Base-by-base conservation (phyloP, 2,113 vertebrate species). In the Anarhynchus alexandrinus region DNA sequence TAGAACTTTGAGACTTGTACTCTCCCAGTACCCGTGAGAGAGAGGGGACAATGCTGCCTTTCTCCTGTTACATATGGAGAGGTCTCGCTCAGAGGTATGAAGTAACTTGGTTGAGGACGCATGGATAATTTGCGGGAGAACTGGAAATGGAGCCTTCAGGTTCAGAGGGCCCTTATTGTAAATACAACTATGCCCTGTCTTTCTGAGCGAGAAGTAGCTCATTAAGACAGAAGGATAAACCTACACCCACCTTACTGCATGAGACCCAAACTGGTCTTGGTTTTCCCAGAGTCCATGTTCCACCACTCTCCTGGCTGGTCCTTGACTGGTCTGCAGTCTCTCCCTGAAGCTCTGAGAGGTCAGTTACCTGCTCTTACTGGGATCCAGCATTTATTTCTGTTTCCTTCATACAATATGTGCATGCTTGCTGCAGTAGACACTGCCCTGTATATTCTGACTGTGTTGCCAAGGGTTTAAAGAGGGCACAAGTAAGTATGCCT, bases 31-130 rank as follows among this genome's bases (percentile, higher is more conserved):
- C 7, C 65, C 21, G 4, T 8, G 16, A 79, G n/a, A 66, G 36
- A 70, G 42, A 43, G 38, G 18, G 13, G 32, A 66, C 72, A 95
- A 6, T 5, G n/a, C 51, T 52, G 25, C 40, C 45, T 65, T 91
- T 57, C 47, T 72, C 49, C 55, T 27, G 3, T 51, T 38, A 47
- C 22, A 17, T 11, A 76, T 0, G 0, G 51, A 16, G 1, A 88
- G 15, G 38, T 45, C 1, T 3, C 26, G 42, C 32, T 42, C 42
- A 55, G 71, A 71, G 45, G 4, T 29, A 18, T 18, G 25, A 64
- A 62, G 34, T n/a, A n/a, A 42, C 40, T 58, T 62, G n/a, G 16
- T 7, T 86, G 26, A 62, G 17, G 51, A 80, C 25, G 54, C 23
- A 12, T 0, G 5, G 58, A 15, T 54, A 45, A 82, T 7, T 38